Evolutionary conservation across 1,140 invertebrate genomes (phyloP), one percentile per base, ranked within the genome.

Genomic region (Drosophila suzukii): DNA sequence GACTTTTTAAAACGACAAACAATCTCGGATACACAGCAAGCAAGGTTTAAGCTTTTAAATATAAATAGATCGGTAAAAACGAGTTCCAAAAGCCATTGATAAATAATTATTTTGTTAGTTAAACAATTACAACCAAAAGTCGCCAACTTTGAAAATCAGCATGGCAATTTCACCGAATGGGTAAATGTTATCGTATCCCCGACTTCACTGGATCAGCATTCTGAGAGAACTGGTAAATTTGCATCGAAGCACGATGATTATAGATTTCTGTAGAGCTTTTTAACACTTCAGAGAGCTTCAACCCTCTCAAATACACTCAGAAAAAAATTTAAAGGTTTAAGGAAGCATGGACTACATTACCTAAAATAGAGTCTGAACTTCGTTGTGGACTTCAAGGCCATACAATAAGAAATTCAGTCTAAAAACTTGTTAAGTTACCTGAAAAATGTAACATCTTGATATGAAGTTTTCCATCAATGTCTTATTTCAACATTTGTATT

Each of bases 161-260:
- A 17, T 11, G 17, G 20, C 11, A 17, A 60, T 24, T 51, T 7
- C n/a, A 6, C 2, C 36, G 4, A 6, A 27, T 27, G 11, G 8
- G 27, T 4, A 3, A 57, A 30, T 38, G 4, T 27, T 17, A 56
- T 61, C n/a, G 5, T 11, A 0, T 17, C 17, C n/a, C 24, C 50
- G n/a, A 51, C 65, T 55, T 39, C 38, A 49, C 27, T 62, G 38
- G 20, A 20, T 34, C 24, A 1, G 6, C n/a, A 3, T 17, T 15
- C 32, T n/a, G 20, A 7, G 6, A 11, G 41, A n/a, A 81, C 73
- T 81, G 38, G 36, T 3, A 15, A 41, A 24, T 6, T n/a, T 38
- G 32, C 17, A 2, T 10, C 7, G 0, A 12, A n/a, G 8, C 43
- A 49, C 24, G 15, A 50, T 32, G 3, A 6, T 49, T 36, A n/a